Evolutionary conservation across 2,888 invertebrate species (phyloP).

Genomic region (Hypsopygia costalis): DNA sequence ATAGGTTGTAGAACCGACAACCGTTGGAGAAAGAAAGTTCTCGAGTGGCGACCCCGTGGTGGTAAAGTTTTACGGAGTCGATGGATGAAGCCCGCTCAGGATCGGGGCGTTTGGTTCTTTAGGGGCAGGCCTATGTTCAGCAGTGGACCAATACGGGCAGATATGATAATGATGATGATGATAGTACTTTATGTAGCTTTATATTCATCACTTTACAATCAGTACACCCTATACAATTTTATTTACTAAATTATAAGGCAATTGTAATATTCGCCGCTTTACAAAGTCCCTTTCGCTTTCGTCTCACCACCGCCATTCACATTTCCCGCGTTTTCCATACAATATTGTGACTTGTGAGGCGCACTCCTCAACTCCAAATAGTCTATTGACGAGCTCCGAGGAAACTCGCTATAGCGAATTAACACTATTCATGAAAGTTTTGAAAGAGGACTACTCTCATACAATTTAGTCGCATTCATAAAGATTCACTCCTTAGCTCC

Average conservation of each 20-base stretch:
- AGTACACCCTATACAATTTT: no score
- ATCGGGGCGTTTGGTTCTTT: no score
- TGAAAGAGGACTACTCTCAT: constrained; percentile 79
- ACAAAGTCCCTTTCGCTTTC: constrained; percentile 57
- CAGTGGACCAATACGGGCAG: no score
- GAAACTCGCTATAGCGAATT: constrained; percentile 80
- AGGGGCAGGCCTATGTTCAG: no score
- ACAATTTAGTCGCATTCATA: constrained; percentile 80
- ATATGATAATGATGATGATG: no score
- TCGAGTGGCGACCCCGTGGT: no score
- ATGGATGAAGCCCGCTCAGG: no score
- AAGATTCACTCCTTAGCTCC: constrained; percentile 76
- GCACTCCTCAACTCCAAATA: constrained; percentile 71
- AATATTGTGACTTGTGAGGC: constrained; percentile 67
- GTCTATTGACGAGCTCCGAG: constrained; percentile 74
- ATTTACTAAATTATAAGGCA: constrained; percentile 32
- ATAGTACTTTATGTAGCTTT: no score
- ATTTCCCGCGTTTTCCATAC: constrained; percentile 76
- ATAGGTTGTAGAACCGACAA: no score
- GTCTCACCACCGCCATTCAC: constrained; percentile 58
- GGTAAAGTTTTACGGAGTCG: no score
- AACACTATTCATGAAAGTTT: constrained; percentile 79
- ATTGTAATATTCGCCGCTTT: constrained; percentile 34
- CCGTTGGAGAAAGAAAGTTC: no score
- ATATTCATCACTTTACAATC: no score